Base-by-base conservation (phyloP, 1,140 invertebrate species). In the Alviniconcha marisindica region DNA sequence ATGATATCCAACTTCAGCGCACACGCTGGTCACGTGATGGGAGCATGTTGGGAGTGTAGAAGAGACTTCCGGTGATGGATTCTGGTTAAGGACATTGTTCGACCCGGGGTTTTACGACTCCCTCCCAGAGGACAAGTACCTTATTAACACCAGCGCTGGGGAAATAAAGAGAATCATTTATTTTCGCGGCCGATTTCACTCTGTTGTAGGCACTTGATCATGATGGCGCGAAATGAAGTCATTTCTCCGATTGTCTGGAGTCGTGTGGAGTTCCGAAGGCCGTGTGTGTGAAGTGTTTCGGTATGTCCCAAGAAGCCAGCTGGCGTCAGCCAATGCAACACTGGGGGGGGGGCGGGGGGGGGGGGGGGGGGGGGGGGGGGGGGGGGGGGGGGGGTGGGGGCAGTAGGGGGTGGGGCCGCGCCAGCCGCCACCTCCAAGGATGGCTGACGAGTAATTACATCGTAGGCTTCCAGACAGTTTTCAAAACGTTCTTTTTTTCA, bases 171-270 rank as follows among this genome's bases (percentile, higher is more conserved):
- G 28, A 28, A 60, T 33, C 28, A 33, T 66, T 33, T 66, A 24
- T 33, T 12, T 7, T 66, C 10, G n/a, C 28, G 28, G 28, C 63
- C 28, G 63, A 66, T 31, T 66, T 33, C 31, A 66, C 5, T 15
- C 63, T 66, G 63, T 66, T 33, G 63, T 33, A 36, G 63, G 63
- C 63, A 33, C 63, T 66, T 66, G 63, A 66, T 66, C 63, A 66
- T 7, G 63, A 5, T 33, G 4, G n/a, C 63, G 63, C 31, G 63
- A 66, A 66, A 66, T 66, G 63, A 66, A 66, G 63, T 66, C 28
- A 66, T 66, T 66, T 66, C 63, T 66, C n/a, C 7, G n/a, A 66
- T 24, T 66, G 63, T 66, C 4, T 33, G n/a, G 63, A 7, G 63
- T 24, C 5, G 12, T 60, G 7, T 24, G 28, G 24, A 33, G 28